Evolutionary conservation across 2,888 invertebrate species (phyloP).

Genomic region (Scotopteryx bipunctaria): DNA sequence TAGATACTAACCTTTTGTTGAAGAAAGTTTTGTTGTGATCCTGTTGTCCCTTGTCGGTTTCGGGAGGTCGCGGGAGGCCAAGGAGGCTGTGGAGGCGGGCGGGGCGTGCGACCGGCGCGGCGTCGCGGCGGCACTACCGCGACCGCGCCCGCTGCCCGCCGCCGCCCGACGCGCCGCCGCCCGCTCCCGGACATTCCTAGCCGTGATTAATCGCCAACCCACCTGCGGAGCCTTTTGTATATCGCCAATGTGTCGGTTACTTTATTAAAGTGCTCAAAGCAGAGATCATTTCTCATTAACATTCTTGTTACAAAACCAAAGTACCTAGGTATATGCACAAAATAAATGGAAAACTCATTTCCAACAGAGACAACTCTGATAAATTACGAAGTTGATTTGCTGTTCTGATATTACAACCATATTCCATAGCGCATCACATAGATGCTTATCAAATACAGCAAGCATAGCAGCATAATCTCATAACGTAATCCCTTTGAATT

Average conservation of each 20-base stretch:
- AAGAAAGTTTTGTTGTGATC: slow-evolving; percentile 37
- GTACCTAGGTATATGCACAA: too few species aligned
- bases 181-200: slow-evolving; percentile 53
- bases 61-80: slow-evolving; percentile 36
- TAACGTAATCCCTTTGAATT: slow-evolving; percentile 30
- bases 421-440: slow-evolving; percentile 13
- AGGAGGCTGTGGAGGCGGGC: slow-evolving; percentile 49
- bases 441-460: slow-evolving; percentile 16
- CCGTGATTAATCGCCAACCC: slow-evolving; percentile 78
- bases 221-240: slow-evolving; percentile 80
- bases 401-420: too few species aligned
- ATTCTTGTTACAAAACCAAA: too few species aligned
- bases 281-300: slow-evolving; percentile 11
- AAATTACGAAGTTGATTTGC: too few species aligned
- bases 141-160: slow-evolving; percentile 55
- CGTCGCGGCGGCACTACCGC: slow-evolving; percentile 75
- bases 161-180: slow-evolving; percentile 51
- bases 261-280: slow-evolving; percentile 36
- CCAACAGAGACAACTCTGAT: too few species aligned
- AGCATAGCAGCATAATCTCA: slow-evolving; percentile 29
- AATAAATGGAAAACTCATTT: too few species aligned
- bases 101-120: slow-evolving; percentile 67
- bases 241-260: slow-evolving; percentile 60
- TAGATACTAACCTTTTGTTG: slow-evolving; percentile 33
- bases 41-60: slow-evolving; percentile 35